These are phyloP conservation scores for Orchestes rusci DNA, from an alignment of 2,888 invertebrate genomes.

Conservation along the genomic window DNA sequence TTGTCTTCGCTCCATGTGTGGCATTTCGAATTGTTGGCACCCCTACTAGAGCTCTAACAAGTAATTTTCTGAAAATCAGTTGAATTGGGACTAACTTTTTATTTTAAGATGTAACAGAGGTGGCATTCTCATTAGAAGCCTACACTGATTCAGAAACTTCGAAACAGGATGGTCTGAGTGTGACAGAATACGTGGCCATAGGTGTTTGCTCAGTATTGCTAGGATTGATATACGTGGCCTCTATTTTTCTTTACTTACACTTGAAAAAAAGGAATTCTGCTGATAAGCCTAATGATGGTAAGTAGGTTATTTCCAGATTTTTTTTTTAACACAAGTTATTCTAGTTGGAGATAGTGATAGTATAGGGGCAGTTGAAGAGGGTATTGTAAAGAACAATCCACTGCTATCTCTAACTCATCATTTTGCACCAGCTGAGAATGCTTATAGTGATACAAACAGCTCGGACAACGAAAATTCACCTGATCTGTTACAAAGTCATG, in stretches of 20 bases:
- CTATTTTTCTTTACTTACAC: constrained; percentile 75
- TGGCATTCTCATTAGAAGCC: constrained; percentile 63
- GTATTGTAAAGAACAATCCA: constrained; percentile 74
- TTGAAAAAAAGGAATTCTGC: constrained; percentile 56
- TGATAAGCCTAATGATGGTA: constrained; percentile 33
- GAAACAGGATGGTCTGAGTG: constrained; percentile 52
- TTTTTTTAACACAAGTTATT: not conserved
- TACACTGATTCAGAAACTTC: constrained; percentile 51
- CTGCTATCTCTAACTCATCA: constrained; percentile 58
- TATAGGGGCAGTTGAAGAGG: constrained; percentile 51
- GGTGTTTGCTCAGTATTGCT: constrained; percentile 76
- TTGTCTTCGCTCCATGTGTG: constrained; percentile 69
- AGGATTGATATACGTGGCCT: constrained; percentile 81
- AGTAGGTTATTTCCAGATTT: too few species aligned
- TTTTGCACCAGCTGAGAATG: constrained; percentile 36
- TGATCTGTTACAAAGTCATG: constrained; percentile 41
- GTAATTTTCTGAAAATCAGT: constrained; percentile 27
- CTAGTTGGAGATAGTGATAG: constrained; percentile 15
- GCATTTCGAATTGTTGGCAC: constrained; percentile 81
- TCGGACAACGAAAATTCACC: constrained; percentile 57
- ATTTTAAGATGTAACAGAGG: constrained; percentile 68
- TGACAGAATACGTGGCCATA: constrained; percentile 75
- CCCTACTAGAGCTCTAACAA: constrained; percentile 50
- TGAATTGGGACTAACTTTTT: too few species aligned
- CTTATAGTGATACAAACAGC: constrained; percentile 54